Evolutionary conservation across 1,140 invertebrate species (phyloP).

Genomic region (Batillaria attramentaria): DNA sequence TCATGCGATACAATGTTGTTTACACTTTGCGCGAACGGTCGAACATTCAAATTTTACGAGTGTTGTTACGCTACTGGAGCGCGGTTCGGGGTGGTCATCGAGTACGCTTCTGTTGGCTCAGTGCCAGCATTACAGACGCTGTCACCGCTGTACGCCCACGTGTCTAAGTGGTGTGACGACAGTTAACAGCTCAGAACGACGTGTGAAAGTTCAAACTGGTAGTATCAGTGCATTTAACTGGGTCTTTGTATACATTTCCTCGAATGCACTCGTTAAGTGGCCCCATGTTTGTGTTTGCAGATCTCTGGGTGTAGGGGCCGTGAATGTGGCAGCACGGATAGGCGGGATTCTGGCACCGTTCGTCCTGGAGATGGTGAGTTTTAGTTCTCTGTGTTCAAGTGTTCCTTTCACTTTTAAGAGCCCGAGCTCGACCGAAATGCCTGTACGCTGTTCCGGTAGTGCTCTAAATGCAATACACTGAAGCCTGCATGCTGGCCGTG

Average conservation of each 20-base stretch:
- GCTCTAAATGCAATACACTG: not conserved
- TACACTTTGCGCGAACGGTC: too few relatives aligned
- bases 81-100: too few relatives aligned
- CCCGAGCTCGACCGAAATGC: not conserved
- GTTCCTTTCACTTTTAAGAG: not conserved
- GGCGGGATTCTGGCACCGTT: constrained; percentile 72
- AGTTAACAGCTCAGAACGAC: too few relatives aligned
- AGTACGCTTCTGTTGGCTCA: not conserved
- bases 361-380: constrained; percentile 44
- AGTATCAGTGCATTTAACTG: too few relatives aligned
- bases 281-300: constrained; percentile 34
- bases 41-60: too few relatives aligned
- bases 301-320: constrained; percentile 72
- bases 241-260: too few relatives aligned
- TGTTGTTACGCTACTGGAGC: too few relatives aligned
- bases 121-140: too few relatives aligned
- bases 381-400: not conserved
- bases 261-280: too few relatives aligned
- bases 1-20: too few relatives aligned
- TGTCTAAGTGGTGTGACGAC: not conserved
- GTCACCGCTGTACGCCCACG: not conserved
- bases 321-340: constrained; percentile 72
- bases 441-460: not conserved
- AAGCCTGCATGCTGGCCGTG: not conserved
- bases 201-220: too few relatives aligned